Conservation (phyloP, 2,113 vertebrate species). For the Dasyprocta punctata region DNA sequence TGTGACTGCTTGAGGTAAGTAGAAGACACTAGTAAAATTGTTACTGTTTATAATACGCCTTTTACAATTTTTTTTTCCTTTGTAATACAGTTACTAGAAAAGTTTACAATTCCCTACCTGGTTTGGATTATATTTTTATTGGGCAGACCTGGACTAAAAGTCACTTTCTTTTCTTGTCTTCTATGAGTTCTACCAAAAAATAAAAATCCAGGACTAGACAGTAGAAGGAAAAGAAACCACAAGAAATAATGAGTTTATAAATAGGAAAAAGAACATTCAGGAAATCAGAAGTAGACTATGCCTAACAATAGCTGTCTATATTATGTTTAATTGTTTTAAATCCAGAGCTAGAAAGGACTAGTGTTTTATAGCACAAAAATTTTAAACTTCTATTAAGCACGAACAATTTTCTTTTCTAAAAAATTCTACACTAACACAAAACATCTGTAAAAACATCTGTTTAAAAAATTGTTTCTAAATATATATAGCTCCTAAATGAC, state of each 20-base stretch:
- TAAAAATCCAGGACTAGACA: neutral
- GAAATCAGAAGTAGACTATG: neutral
- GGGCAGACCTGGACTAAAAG: neutral
- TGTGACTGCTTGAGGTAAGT: neutral
- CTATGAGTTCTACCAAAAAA: no score
- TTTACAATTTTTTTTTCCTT: neutral
- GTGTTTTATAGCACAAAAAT: neutral
- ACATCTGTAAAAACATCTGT: neutral
- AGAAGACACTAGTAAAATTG: neutral
- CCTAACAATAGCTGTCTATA: neutral
- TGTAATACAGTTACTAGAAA: neutral
- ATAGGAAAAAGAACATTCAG: neutral
- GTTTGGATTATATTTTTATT: neutral
- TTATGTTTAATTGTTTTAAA: neutral
- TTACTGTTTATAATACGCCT: neutral
- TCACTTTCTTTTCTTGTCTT: neutral
- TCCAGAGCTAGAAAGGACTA: neutral
- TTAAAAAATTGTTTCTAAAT: no score
- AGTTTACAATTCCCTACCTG: neutral
- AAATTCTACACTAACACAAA: neutral
- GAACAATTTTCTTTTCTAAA: neutral
- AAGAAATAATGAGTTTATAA: neutral
- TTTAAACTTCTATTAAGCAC: neutral
- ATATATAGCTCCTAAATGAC: rapidly evolving
- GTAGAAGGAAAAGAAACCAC: neutral